phyloP scores from a whole-genome alignment of 2,797 vertebrate genomes.

The Loris lydekkerianus region DNA sequence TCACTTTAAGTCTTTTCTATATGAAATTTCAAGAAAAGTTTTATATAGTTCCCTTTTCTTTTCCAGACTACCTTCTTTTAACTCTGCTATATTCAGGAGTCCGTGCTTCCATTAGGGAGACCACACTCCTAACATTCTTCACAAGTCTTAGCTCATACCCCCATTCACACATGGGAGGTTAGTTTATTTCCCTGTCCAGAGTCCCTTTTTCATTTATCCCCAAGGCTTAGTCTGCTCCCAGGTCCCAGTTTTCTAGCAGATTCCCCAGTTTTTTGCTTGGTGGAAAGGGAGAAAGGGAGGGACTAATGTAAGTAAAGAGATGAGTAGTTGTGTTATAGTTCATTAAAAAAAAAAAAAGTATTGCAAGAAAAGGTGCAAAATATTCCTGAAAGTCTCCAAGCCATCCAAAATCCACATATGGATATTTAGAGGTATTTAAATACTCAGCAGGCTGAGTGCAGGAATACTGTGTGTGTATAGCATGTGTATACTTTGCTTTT shows the following conservation, averaged over 20 bases:
- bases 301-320: conserved; percentile 34
- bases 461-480: neutral
- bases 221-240: conserved; percentile 21
- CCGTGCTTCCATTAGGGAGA: neutral
- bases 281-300: neutral
- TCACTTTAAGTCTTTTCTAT: conserved; percentile 57
- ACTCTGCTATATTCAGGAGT: neutral
- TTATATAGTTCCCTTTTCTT: conserved; percentile 48
- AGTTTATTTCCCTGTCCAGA: neutral
- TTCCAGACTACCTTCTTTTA: conserved; percentile 32
- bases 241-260: conserved; percentile 12
- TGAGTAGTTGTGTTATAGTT: conserved; percentile 45
- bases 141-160: neutral
- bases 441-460: conserved; percentile 78
- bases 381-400: conserved; percentile 57
- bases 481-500: conserved; percentile 41
- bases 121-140: conserved; percentile 31
- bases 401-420: conserved; percentile 43
- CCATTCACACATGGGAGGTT: neutral
- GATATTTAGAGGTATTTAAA: conserved; percentile 68
- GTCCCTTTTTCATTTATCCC: neutral
- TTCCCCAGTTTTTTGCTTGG: conserved; percentile 30
- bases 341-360: conserved; percentile 18
- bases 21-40: conserved; percentile 66
- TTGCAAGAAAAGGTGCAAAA: conserved; percentile 64